Conservation (phyloP, 1,140 invertebrate species). For the Drosophila baimaii region DNA sequence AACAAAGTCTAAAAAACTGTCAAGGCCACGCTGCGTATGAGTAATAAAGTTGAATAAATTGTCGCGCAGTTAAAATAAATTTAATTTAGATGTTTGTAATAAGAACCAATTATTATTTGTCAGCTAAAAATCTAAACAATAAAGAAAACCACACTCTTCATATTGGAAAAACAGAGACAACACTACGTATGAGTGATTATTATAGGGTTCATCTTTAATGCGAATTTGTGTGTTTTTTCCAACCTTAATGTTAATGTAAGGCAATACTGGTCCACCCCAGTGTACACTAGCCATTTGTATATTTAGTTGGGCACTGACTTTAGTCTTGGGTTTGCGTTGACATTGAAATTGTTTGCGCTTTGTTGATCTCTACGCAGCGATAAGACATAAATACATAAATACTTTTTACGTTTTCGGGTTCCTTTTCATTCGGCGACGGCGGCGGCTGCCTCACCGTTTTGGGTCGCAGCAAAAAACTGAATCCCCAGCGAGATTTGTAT, state of each 20-base stretch:
- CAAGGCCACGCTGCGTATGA: slow-evolving; percentile 20
- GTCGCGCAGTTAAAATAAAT: no score
- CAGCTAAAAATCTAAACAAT: no score
- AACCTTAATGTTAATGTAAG: not conserved
- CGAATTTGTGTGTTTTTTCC: not conserved
- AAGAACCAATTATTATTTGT: no score
- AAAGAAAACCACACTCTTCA: not conserved
- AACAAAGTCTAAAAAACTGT: not conserved
- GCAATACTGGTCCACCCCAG: slow-evolving; percentile 19
- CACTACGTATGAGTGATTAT: slow-evolving; percentile 25
- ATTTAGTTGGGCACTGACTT: slow-evolving; percentile 76
- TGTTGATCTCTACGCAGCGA: slow-evolving; percentile 79
- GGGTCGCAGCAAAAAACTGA: slow-evolving; percentile 39
- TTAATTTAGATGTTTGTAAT: not conserved
- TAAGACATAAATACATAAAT: slow-evolving; percentile 75
- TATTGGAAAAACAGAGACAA: not conserved
- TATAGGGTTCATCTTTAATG: no score
- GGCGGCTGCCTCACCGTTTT: slow-evolving; percentile 6
- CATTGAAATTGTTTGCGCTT: slow-evolving; percentile 80
- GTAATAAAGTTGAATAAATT: slow-evolving; percentile 6
- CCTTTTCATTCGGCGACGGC: slow-evolving; percentile 12
- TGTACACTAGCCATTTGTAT: slow-evolving; percentile 42
- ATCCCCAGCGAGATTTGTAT: slow-evolving; percentile 36
- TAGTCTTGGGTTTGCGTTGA: slow-evolving; percentile 72
- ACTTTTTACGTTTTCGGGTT: slow-evolving; percentile 57